Conservation (phyloP, 2,797 vertebrate genomes). For the Phoebastria nigripes region DNA sequence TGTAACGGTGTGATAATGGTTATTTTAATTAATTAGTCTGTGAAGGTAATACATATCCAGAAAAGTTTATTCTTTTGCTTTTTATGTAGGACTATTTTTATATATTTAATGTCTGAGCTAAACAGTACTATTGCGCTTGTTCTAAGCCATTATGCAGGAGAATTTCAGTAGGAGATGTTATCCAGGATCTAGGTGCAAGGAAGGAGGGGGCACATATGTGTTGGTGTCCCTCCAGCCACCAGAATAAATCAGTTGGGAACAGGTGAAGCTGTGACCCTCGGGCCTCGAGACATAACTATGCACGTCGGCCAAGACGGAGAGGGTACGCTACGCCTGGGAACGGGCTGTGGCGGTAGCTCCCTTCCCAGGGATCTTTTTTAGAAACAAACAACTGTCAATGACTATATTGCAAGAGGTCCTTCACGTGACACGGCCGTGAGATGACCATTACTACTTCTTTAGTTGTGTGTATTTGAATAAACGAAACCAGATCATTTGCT, state of each 20-base stretch:
- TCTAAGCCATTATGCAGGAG: background rate
- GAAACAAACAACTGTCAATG: background rate
- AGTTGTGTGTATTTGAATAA: background rate
- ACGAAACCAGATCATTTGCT: background rate
- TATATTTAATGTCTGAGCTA: background rate
- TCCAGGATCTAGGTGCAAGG: background rate
- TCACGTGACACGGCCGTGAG: background rate
- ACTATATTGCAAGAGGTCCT: background rate
- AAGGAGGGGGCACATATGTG: background rate
- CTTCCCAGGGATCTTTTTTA: background rate
- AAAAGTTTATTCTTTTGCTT: background rate
- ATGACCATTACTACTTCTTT: accelerated
- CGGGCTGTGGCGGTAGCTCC: accelerated
- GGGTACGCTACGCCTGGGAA: background rate
- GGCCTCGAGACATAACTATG: background rate
- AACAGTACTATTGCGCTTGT: background rate
- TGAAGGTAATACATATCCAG: background rate
- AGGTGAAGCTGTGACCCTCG: background rate
- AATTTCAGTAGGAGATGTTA: background rate
- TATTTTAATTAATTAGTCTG: background rate
- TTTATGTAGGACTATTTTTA: background rate
- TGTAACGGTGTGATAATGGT: background rate
- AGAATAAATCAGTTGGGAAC: background rate
- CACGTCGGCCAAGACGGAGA: accelerated
- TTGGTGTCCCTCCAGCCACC: background rate